Evolutionary conservation across 2,888 invertebrate genomes (phyloP), one percentile per base, ranked within the genome.

Genomic region (Drosophila eohydei): DNA sequence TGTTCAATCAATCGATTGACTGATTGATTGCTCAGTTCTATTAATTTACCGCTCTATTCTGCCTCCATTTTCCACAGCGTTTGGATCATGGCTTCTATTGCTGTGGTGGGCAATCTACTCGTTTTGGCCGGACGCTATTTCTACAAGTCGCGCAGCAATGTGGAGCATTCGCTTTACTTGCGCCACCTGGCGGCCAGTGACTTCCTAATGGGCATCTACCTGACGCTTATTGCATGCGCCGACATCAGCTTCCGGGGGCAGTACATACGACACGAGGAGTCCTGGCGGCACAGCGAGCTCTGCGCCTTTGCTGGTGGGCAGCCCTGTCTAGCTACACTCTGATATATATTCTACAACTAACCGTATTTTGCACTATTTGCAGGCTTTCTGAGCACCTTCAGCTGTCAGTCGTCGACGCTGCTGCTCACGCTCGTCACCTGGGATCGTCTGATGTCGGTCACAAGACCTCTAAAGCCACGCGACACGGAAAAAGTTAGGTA

Each of bases 161-260:
- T 94, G 4, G 94, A 94, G 30, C 94, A 95, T 74, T 94, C 95
- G 0, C 92, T 95, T 26, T 95, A 95, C 91, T 93, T 95, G 71
- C 94, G 94, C 78, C 95, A 95, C 84, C 92, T 95, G 78, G 94
- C 95, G 1, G 91, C 94, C 59, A 94, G 95, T 30, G 95, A 95
- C 87, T 92, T 95, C 7, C 91, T 95, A 40, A 95, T 95, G 95
- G 95, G 95, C 21, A 89, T 95, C 43, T 95, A 95, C 89, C 91
- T 95, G 62, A 93, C 95, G 66, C 92, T 94, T 40, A 95, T 95
- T 67, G 95, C 95, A 5, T 92, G 92, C 41, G 94, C 94, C 30
- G 95, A 95, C 87, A 92, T 93, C 40, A 88, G 62, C 40, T 92
- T 91, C 83, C 93, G 95, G 44, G 94, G 94, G 3, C 92, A 93